phyloP scores from a whole-genome alignment of 2,797 vertebrate species.

The Tenualosa ilisha region DNA sequence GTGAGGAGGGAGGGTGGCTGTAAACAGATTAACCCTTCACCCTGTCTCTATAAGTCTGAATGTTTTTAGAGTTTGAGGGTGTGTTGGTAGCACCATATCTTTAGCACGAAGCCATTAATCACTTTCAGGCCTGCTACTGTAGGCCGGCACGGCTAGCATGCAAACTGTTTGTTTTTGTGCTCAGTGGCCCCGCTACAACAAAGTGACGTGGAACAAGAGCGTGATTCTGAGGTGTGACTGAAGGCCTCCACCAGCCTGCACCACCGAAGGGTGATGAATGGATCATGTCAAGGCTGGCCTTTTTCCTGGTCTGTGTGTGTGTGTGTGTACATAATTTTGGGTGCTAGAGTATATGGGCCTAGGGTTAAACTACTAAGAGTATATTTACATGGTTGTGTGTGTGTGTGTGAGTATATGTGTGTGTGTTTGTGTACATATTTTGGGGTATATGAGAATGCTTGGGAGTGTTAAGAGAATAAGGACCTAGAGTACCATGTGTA shows the following conservation, averaged over 20 bases:
- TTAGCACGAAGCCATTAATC: conserved; percentile 25
- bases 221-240: conserved; percentile 27
- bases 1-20: not conserved
- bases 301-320: not conserved
- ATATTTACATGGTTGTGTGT: not conserved
- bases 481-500: not conserved
- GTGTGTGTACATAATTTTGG: not conserved
- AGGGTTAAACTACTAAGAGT: too few species aligned
- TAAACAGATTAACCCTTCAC: conserved; percentile 5
- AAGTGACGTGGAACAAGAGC: conserved; percentile 25
- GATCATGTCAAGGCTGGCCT: conserved; percentile 25
- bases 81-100: not conserved
- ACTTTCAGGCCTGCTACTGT: conserved; percentile 34
- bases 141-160: not conserved
- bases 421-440: not conserved
- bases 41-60: not conserved
- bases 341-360: not conserved
- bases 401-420: not conserved
- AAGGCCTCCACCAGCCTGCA: conserved; percentile 30
- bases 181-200: conserved; percentile 33
- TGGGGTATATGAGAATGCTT: not conserved
- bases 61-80: not conserved
- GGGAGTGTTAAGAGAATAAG: not conserved
- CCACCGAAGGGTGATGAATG: conserved; percentile 33
- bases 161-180: conserved; percentile 34